Percentiles rank a stretch among this genome's conserved stretches.
phyloP scores from a whole-genome alignment of 2,797 vertebrate species.

The Arvicola amphibius region DNA sequence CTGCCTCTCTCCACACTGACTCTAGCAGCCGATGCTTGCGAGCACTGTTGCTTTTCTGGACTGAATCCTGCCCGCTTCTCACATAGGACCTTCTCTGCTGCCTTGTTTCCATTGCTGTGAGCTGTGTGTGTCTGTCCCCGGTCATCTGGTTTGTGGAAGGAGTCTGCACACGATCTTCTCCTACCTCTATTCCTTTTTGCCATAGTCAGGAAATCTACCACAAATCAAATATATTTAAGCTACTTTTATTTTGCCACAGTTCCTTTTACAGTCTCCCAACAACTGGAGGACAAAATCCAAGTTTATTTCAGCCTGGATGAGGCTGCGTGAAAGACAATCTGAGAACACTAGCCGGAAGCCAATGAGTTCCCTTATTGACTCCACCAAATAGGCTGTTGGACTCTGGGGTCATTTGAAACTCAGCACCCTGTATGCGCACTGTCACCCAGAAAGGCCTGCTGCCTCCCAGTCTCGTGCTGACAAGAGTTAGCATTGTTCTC shows the following conservation, averaged over 20 bases:
- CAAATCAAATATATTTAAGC: background rate
- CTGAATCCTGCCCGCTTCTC: background rate
- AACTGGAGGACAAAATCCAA: background rate
- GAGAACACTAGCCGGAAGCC: background rate
- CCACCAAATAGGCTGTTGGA: background rate
- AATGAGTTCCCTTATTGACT: background rate
- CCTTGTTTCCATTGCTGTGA: background rate
- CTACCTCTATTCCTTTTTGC: background rate
- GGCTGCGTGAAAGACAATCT: background rate
- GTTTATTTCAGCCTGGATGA: background rate
- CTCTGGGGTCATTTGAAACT: background rate
- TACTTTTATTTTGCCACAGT: background rate
- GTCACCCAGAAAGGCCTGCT: background rate
- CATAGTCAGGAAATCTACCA: background rate
- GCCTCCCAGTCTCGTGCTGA: background rate
- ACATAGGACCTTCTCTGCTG: background rate
- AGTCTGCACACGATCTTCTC: background rate
- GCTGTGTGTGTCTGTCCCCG: background rate
- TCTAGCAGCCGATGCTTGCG: accelerated
- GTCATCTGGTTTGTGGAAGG: background rate
- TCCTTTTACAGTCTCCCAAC: background rate
- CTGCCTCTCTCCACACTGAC: background rate
- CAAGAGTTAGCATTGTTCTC: background rate
- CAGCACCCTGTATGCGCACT: no score
- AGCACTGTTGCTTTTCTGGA: background rate